phyloP scores from a whole-genome alignment of 2,888 invertebrate genomes.

The Xestia c-nigrum region DNA sequence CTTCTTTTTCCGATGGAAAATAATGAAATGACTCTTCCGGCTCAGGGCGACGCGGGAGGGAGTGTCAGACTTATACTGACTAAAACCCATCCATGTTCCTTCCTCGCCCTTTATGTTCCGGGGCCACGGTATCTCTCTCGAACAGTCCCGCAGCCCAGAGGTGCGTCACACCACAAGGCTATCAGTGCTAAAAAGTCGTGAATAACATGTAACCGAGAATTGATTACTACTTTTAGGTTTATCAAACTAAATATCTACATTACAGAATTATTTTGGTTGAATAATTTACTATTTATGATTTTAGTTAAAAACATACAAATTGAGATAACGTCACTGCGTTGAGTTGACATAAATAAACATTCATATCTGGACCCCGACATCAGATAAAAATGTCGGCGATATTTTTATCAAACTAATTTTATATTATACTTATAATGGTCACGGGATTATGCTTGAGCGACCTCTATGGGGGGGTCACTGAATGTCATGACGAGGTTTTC shows the following conservation, averaged over 20 bases:
- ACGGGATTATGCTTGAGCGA: not conserved
- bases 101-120: no score
- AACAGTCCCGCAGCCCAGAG: no score
- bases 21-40: no score
- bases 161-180: no score
- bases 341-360: conserved; percentile 35
- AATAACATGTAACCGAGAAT: no score
- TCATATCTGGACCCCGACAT: conserved; percentile 26
- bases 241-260: not conserved
- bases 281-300: not conserved
- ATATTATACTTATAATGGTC: not conserved
- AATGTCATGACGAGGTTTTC: not conserved
- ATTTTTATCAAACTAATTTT: conserved; percentile 36
- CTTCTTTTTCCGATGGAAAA: no score
- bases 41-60: no score
- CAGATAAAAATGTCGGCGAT: conserved; percentile 41
- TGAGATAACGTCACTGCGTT: conserved; percentile 36
- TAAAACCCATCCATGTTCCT: no score
- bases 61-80: no score
- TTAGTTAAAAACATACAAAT: not conserved
- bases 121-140: no score
- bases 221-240: not conserved
- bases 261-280: not conserved
- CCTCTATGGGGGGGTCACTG: conserved; percentile 18
- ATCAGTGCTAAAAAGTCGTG: no score